Evolutionary conservation across 1,140 invertebrate genomes (phyloP).

Genomic region (Agrilus planipennis): DNA sequence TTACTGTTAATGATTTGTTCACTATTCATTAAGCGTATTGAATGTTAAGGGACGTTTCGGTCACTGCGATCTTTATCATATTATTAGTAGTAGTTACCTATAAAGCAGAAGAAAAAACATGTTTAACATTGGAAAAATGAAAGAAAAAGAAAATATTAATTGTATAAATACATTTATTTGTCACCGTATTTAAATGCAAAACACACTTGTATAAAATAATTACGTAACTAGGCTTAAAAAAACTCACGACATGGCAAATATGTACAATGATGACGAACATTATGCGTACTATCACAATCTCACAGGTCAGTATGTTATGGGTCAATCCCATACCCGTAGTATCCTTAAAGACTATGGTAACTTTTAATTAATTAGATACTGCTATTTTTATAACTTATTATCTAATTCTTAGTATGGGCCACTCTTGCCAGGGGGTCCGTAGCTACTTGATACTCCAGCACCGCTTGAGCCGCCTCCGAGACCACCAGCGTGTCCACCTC

Average conservation of each 20-base stretch:
- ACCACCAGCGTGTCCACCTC: constrained; percentile 19
- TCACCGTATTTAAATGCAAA: constrained; percentile 8
- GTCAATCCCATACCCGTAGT: not conserved
- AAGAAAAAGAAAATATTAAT: too few species aligned
- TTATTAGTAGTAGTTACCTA: too few species aligned
- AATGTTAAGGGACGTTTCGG: too few species aligned
- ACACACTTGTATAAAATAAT: constrained; percentile 4
- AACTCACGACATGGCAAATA: not conserved
- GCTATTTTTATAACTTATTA: not conserved
- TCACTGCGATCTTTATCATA: too few species aligned
- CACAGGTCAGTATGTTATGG: not conserved
- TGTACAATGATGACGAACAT: constrained; percentile 3
- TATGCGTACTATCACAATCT: constrained; percentile 6
- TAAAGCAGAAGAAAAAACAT: too few species aligned
- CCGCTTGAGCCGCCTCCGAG: constrained; percentile 14
- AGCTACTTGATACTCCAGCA: constrained; percentile 2
- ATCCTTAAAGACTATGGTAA: not conserved
- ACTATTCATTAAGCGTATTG: too few species aligned
- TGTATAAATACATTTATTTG: constrained; percentile 10
- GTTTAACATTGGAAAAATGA: too few species aligned
- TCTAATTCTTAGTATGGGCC: constrained; percentile 4
- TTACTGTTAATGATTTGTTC: too few species aligned
- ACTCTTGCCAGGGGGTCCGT: constrained; percentile 5
- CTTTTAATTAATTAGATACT: constrained; percentile 1
- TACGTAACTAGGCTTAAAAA: not conserved